Conservation (phyloP, 2,888 invertebrate genomes). For the Helleia helle region DNA sequence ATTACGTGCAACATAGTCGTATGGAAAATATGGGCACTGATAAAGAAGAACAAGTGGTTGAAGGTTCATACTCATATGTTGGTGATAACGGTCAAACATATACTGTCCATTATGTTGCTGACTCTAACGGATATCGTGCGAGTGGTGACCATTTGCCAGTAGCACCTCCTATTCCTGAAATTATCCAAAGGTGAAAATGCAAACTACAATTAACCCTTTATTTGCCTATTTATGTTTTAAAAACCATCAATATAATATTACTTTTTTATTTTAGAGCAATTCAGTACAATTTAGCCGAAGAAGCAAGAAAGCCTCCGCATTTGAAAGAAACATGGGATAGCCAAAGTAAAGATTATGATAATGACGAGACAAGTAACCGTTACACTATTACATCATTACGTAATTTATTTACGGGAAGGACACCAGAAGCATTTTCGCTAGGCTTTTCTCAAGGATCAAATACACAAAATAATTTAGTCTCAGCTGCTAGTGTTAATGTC, state of each 20-base stretch:
- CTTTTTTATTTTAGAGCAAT: slow-evolving; percentile 40
- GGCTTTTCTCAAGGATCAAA: slow-evolving; percentile 40
- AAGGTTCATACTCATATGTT: slow-evolving; percentile 77
- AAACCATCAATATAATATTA: too few species aligned
- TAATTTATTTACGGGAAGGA: slow-evolving; percentile 57
- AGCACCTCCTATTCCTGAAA: slow-evolving; percentile 82
- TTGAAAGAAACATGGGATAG: slow-evolving; percentile 47
- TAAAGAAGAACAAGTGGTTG: slow-evolving; percentile 74
- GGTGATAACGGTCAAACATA: slow-evolving; percentile 76
- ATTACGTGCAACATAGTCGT: slow-evolving; percentile 69
- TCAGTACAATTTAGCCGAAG: slow-evolving; percentile 65
- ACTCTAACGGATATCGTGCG: slow-evolving; percentile 84
- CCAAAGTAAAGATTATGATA: slow-evolving; percentile 39
- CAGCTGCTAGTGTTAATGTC: slow-evolving; percentile 42
- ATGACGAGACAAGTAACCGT: slow-evolving; percentile 35
- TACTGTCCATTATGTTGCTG: slow-evolving; percentile 80
- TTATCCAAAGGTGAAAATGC: slow-evolving; percentile 70
- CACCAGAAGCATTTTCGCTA: slow-evolving; percentile 64
- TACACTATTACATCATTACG: slow-evolving; percentile 34
- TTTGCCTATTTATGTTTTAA: too few species aligned
- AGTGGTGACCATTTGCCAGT: slow-evolving; percentile 85
- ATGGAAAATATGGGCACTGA: slow-evolving; percentile 74
- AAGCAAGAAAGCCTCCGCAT: slow-evolving; percentile 54
- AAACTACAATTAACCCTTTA: too few species aligned
- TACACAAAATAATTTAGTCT: slow-evolving; percentile 42